Evolutionary conservation across 2,797 vertebrate species (phyloP).

Genomic region (Acipenser transmontanus): DNA sequence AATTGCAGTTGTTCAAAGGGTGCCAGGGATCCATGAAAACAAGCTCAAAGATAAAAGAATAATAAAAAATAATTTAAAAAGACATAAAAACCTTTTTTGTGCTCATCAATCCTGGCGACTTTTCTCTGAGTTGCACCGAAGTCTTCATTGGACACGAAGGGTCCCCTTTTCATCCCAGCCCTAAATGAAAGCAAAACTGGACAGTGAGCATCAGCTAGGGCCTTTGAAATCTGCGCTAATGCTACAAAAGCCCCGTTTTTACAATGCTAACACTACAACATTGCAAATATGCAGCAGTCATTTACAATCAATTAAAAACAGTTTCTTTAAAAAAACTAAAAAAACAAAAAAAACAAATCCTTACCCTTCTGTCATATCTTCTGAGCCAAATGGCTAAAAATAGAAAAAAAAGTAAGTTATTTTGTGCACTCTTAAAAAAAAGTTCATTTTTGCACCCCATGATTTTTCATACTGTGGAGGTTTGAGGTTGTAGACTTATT

Average conservation of each 20-base stretch:
- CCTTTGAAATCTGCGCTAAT: not conserved
- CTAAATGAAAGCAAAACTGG: constrained; percentile 13
- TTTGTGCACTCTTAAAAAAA: not conserved
- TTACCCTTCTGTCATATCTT: constrained; percentile 66
- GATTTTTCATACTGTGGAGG: not conserved
- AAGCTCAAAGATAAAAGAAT: too few relatives aligned
- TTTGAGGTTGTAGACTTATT: not conserved
- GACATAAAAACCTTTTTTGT: constrained; percentile 61
- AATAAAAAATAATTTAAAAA: too few relatives aligned
- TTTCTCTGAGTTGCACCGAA: constrained; percentile 51
- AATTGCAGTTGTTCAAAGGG: too few relatives aligned
- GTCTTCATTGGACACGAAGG: constrained; percentile 58
- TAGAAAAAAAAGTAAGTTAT: constrained; percentile 16
- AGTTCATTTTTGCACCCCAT: too few relatives aligned
- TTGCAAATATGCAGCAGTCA: not conserved
- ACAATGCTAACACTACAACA: not conserved
- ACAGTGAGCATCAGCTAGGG: not conserved
- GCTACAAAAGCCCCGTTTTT: too few relatives aligned
- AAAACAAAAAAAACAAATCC: constrained; percentile 23
- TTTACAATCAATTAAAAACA: not conserved
- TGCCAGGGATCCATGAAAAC: too few relatives aligned
- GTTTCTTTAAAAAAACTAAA: not conserved
- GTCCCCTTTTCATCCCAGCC: constrained; percentile 55
- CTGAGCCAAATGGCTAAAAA: constrained; percentile 51
- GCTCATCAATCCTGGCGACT: constrained; percentile 57